Percentiles rank a stretch among this genome's conserved stretches.
phyloP scores from a whole-genome alignment of 2,113 vertebrate genomes.

The Octodon degus region DNA sequence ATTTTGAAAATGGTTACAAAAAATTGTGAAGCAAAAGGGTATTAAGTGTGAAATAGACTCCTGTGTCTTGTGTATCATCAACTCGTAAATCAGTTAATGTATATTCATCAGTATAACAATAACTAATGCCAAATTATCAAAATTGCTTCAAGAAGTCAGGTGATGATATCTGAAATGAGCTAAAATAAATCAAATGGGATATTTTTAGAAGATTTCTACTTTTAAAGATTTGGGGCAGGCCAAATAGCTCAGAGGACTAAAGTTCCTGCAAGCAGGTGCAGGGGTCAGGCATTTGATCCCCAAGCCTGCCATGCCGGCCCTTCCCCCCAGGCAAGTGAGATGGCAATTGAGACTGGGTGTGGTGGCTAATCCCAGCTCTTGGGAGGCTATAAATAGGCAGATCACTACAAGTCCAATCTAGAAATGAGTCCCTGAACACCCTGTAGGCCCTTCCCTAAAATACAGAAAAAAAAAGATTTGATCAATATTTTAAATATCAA shows the following conservation, averaged over 20 bases:
- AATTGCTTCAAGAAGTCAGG: background rate
- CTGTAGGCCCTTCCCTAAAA: too few relatives aligned
- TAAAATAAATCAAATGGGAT: constrained; percentile 12
- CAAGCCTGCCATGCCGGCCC: too few relatives aligned
- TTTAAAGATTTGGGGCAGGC: background rate
- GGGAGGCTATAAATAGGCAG: too few relatives aligned
- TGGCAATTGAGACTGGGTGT: too few relatives aligned
- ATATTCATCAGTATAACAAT: background rate
- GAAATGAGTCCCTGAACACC: too few relatives aligned
- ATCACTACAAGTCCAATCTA: too few relatives aligned
- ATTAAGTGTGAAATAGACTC: background rate
- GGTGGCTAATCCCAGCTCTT: too few relatives aligned
- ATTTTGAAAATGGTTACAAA: background rate
- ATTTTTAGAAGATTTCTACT: constrained; percentile 3
- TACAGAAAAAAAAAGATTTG: background rate
- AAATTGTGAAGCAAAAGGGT: background rate
- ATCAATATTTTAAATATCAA: constrained; percentile 36
- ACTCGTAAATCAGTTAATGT: background rate
- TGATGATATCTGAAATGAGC: background rate
- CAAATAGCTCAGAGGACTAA: too few relatives aligned
- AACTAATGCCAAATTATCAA: constrained; percentile 15
- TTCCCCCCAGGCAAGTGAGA: too few relatives aligned
- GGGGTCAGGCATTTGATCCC: too few relatives aligned
- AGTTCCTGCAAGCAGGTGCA: too few relatives aligned
- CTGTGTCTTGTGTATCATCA: background rate